A percentile compares a stretch with the other conserved stretches of the same genome.
Conservation (phyloP, 2,113 vertebrate genomes). For the Pseudonaja textilis region DNA sequence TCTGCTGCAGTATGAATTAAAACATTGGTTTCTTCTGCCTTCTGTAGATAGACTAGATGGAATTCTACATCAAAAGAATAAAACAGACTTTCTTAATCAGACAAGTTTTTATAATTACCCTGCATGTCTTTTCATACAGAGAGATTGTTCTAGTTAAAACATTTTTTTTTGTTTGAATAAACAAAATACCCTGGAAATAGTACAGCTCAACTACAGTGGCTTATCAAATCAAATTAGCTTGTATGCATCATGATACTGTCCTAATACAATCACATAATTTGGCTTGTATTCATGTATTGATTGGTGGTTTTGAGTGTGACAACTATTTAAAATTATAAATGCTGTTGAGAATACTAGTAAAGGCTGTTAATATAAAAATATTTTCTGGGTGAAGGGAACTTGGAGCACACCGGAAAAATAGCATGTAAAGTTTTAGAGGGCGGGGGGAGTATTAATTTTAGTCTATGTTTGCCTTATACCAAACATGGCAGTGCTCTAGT, state of each 20-base stretch:
- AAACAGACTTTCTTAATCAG: not conserved
- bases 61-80: not conserved
- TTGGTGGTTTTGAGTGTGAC: not conserved
- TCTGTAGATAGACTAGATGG: not conserved
- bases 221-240: not conserved
- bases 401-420: slow-evolving; percentile 43
- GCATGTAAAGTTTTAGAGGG: not conserved
- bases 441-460: slow-evolving; percentile 8
- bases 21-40: not conserved
- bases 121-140: not conserved
- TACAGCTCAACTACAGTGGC: not conserved
- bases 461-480: slow-evolving; percentile 20
- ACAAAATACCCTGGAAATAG: not conserved
- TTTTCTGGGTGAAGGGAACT: slow-evolving; percentile 41
- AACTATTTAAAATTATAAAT: not conserved
- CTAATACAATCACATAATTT: not conserved
- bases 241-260: not conserved
- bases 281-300: not conserved
- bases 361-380: slow-evolving; percentile 62
- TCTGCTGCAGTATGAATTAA: not conserved
- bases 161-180: not conserved
- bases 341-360: slow-evolving; percentile 48
- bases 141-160: not conserved
- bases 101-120: not conserved
- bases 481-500: slow-evolving; percentile 38